Evolutionary conservation across 2,797 vertebrate genomes (phyloP).

Genomic region (Onychomys arenicola): DNA sequence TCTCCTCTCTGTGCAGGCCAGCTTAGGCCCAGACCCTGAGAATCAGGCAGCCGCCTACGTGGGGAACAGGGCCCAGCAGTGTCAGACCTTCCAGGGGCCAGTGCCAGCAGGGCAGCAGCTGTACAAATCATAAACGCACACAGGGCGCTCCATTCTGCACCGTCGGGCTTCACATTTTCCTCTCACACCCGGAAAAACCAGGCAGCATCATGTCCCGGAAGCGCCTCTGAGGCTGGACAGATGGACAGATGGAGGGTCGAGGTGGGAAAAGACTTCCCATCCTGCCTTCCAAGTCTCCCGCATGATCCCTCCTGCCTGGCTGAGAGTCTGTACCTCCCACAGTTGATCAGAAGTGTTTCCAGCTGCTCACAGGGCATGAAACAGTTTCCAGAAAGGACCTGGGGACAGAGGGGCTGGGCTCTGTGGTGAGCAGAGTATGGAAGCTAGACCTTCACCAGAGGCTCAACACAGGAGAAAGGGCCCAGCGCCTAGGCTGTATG

Average conservation of each 20-base stretch:
- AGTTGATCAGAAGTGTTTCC: neutral
- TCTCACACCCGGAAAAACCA: constrained; percentile 60
- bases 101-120: neutral
- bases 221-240: constrained; percentile 35
- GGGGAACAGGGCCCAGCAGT: neutral
- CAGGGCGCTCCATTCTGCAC: neutral
- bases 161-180: constrained; percentile 69
- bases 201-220: neutral
- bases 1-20: neutral
- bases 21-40: neutral
- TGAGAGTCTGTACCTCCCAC: neutral
- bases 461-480: neutral
- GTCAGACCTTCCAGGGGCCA: constrained; percentile 62
- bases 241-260: neutral
- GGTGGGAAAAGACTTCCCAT: neutral
- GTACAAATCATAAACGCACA: neutral
- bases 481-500: neutral
- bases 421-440: neutral
- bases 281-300: neutral
- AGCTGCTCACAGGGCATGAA: constrained; percentile 49
- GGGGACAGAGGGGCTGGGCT: neutral
- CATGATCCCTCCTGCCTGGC: neutral
- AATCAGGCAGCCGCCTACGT: neutral
- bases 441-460: neutral
- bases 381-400: constrained; percentile 66